These are phyloP conservation scores for Coelopa pilipes DNA, from an alignment of 2,888 invertebrate genomes.

Conservation along the genomic window DNA sequence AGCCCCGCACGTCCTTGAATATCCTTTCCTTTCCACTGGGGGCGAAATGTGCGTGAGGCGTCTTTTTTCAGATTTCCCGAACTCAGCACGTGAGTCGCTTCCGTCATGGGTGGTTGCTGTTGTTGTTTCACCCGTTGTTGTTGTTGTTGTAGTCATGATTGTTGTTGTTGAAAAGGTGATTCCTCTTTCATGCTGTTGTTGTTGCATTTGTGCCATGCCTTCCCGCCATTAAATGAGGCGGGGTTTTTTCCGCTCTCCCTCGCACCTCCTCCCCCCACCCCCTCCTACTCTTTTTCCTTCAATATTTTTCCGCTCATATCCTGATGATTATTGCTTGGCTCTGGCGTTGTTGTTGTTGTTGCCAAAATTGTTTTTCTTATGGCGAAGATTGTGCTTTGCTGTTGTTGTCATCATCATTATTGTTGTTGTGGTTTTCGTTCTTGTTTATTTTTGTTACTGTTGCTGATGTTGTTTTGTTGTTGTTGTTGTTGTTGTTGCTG, in stretches of 20 bases:
- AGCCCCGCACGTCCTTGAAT: not conserved
- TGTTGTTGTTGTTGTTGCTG: not conserved
- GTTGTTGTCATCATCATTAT: not conserved
- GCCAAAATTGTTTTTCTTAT: not conserved
- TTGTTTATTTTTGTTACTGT: too few species aligned
- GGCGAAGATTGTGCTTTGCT: not conserved
- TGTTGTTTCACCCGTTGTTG: too few species aligned
- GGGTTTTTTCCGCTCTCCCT: not conserved
- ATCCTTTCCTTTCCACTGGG: not conserved
- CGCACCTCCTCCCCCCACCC: not conserved
- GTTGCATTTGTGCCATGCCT: not conserved
- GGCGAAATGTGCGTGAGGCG: too few species aligned
- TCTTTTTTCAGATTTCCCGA: too few species aligned
- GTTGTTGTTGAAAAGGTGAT: too few species aligned
- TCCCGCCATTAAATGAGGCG: constrained; percentile 1
- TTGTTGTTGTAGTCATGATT: too few species aligned
- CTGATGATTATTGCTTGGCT: not conserved
- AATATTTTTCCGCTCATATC: constrained; percentile 17
- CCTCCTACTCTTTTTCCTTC: not conserved
- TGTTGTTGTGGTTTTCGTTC: not conserved
- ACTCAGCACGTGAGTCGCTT: too few species aligned
- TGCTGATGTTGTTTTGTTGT: not conserved
- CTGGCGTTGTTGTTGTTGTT: not conserved
- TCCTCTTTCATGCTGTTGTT: not conserved
- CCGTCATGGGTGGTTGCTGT: too few species aligned